Evolutionary conservation across 2,113 vertebrate species (phyloP).

Genomic region (Myotis yumanensis): DNA sequence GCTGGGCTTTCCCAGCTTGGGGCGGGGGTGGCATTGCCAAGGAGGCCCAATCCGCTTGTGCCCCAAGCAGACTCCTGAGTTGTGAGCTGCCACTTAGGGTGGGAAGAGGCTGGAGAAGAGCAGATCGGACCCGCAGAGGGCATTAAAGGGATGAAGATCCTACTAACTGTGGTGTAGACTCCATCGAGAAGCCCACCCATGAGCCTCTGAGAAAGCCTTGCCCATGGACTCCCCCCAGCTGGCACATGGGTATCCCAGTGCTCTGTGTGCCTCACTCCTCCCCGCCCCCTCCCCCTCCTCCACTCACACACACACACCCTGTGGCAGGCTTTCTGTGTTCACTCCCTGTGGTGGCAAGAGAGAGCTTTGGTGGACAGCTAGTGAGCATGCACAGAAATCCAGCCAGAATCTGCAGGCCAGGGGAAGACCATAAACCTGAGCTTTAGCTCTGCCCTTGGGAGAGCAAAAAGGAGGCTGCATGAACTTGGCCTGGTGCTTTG

Average conservation of each 20-base stretch:
- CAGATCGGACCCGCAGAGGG: not conserved
- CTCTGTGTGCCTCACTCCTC: not conserved
- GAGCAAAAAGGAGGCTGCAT: not conserved
- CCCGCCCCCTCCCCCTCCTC: rapidly evolving
- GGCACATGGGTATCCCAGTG: not conserved
- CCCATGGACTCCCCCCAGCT: not conserved
- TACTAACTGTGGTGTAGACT: not conserved
- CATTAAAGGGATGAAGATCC: not conserved
- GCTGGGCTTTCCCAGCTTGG: not conserved
- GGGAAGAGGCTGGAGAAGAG: not conserved
- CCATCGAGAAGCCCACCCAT: not conserved
- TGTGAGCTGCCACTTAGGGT: not conserved
- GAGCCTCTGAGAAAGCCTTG: not conserved
- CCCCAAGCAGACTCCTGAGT: not conserved
- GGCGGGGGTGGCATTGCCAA: not conserved
- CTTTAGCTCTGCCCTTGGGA: not conserved
- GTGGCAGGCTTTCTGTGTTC: not conserved
- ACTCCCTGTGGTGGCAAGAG: not conserved
- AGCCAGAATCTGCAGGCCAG: not conserved
- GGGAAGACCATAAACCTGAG: not conserved
- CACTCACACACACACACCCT: no score
- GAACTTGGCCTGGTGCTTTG: not conserved
- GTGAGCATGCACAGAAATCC: not conserved
- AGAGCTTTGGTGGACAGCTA: not conserved
- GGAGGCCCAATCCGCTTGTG: not conserved